A percentile compares a stretch with the other conserved stretches of the same genome.
Evolutionary conservation across 1,140 invertebrate species (phyloP).

Genomic region (Tigriopus japonicus): DNA sequence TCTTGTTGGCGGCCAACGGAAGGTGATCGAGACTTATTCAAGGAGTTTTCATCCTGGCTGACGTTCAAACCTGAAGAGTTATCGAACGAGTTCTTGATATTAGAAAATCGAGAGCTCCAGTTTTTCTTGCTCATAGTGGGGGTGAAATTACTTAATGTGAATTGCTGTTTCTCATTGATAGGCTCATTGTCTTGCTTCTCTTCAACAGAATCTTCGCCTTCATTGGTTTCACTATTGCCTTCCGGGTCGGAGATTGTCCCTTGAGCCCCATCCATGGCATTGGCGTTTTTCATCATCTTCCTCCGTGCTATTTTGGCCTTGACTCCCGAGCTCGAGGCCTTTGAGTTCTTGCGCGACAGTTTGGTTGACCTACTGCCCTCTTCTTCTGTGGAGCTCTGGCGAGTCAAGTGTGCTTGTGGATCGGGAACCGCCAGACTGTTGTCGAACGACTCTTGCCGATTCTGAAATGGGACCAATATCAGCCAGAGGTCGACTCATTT

Average conservation of each 20-base stretch:
- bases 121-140: background rate
- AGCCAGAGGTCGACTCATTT: too few relatives aligned
- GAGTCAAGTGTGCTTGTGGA: too few relatives aligned
- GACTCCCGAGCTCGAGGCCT: background rate
- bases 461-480: too few relatives aligned
- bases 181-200: background rate
- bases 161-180: background rate
- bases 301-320: background rate
- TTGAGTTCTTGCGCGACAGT: background rate
- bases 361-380: too few relatives aligned
- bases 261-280: background rate
- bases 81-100: conserved; percentile 6
- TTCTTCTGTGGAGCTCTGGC: too few relatives aligned
- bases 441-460: too few relatives aligned
- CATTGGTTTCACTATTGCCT: background rate
- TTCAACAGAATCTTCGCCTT: conserved; percentile 1
- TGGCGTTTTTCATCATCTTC: conserved; percentile 2
- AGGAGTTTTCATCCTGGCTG: background rate
- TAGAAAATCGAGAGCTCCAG: conserved; percentile 11
- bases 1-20: background rate
- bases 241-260: background rate
- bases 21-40: conserved; percentile 3
- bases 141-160: background rate
- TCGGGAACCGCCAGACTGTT: too few relatives aligned
- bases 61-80: too few relatives aligned